Percentiles rank a stretch among this genome's conserved stretches.
Conservation (phyloP, 2,888 invertebrate species). For the Drosophila setosimentum region DNA sequence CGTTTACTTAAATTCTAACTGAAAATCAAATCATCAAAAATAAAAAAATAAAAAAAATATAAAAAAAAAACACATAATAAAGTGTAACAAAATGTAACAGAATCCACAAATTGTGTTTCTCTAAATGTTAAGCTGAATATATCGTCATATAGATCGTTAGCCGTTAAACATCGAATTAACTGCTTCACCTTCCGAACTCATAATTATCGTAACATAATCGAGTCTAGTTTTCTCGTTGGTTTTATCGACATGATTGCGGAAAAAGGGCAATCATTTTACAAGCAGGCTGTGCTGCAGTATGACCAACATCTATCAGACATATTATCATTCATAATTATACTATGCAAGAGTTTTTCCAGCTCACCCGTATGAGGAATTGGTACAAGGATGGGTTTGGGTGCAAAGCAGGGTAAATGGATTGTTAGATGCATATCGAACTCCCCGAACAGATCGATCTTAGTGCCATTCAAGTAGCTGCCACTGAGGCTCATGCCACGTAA, state of each 20-base stretch:
- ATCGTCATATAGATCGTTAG: constrained; percentile 11
- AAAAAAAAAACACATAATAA: constrained; percentile 29
- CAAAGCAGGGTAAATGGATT: constrained; percentile 44
- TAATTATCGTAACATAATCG: constrained; percentile 20
- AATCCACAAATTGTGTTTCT: neutral
- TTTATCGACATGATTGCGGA: constrained; percentile 26
- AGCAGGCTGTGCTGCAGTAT: constrained; percentile 1
- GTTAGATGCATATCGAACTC: constrained; percentile 74
- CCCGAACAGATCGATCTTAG: constrained; percentile 62
- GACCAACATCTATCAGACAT: constrained; percentile 24
- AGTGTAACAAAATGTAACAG: constrained; percentile 32
- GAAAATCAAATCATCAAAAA: constrained; percentile 46
- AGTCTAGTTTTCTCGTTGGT: neutral
- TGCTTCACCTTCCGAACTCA: neutral
- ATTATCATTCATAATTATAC: neutral
- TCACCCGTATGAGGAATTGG: constrained; percentile 48
- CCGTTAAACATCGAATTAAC: constrained; percentile 15
- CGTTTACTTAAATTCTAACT: constrained; percentile 65
- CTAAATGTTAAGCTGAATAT: constrained; percentile 8
- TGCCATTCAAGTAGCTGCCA: constrained; percentile 64
- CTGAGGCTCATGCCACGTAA: constrained; percentile 47
- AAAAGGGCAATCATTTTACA: constrained; percentile 23
- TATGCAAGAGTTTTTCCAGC: neutral
- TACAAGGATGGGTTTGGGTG: constrained; percentile 10
- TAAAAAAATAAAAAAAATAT: constrained; percentile 21